Evolutionary conservation across 2,113 vertebrate genomes (phyloP), one percentile per base, ranked within the genome.

Genomic region (Gopherus evgoodei): DNA sequence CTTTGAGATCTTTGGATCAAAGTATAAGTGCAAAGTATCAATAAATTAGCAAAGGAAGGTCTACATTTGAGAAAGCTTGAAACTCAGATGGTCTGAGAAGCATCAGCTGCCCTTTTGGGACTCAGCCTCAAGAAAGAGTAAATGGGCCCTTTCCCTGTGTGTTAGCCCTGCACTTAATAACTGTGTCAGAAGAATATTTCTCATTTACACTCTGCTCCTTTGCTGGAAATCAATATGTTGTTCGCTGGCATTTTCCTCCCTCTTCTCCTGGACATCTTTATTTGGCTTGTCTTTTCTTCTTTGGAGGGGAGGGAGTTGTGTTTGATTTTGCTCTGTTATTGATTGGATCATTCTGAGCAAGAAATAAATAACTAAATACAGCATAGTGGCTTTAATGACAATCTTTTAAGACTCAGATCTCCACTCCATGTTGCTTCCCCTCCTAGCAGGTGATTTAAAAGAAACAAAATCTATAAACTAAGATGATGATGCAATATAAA

Each of bases 191-290:
- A 98, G 90, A 98, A 97, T 97, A 98, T 97, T 97, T 98, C 98
- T 97, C 97, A 98, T 98, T 98, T 98, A 98, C 83, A 97, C 93
- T 97, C 96, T 97, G 91, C 86, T 94, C 95, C 95, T 98, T 96
- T 95, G 91, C 97, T 98, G 97, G 90, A 98, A 98, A 98, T 98
- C 97, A 98, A 97, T 98, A 97, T 94, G 95, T 97, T 91, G 52
- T 98, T 97, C 97, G 56, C 89, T 96, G 87, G 95, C 92, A 97
- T 87, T 96, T 96, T 38, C 65, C 89, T n/a, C 50, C 79, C 82
- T 59, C 82, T 44, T 96, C 94, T 98, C 86, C 83, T 92, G 92
- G 95, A 96, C 85, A 97, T 97, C 97, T 98, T 98, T 98, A 97
- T 98, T 98, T 98, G 96, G 94, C 95, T 97, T 97, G 97, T 97